Conservation (phyloP, 2,797 vertebrate genomes). For the Danio kyathit region DNA sequence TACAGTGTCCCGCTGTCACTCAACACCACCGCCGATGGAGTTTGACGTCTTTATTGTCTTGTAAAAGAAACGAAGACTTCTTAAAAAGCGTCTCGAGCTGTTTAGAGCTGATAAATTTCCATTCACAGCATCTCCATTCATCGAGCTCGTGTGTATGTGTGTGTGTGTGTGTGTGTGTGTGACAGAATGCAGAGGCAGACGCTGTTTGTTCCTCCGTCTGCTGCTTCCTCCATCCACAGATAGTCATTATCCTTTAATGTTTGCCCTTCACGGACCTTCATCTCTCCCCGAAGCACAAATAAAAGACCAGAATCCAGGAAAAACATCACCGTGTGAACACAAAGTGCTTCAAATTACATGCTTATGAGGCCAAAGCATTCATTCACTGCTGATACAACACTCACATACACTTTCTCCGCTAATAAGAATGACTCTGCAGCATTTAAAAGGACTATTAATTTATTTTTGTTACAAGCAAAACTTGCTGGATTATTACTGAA, state of each 20-base stretch:
- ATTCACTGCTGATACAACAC: neutral
- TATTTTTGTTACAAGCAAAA: no score
- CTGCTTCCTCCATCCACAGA: slow-evolving; percentile 8
- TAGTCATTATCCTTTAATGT: slow-evolving; percentile 67
- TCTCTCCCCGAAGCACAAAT: slow-evolving; percentile 58
- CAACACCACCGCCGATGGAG: no score
- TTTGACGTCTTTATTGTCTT: no score
- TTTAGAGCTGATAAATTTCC: no score
- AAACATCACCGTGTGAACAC: slow-evolving; percentile 36
- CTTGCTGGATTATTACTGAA: no score
- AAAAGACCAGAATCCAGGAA: slow-evolving; percentile 38
- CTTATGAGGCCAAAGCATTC: neutral
- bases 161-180: neutral
- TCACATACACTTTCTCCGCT: neutral
- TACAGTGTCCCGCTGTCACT: no score
- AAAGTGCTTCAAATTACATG: neutral
- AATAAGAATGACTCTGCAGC: neutral
- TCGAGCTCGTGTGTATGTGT: no score
- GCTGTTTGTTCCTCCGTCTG: slow-evolving; percentile 21
- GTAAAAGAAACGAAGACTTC: no score
- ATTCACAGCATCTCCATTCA: no score
- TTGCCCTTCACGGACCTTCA: slow-evolving; percentile 58
- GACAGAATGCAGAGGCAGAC: slow-evolving; percentile 12
- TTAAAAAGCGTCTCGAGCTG: no score
- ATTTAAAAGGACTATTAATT: neutral